Evolutionary conservation across 2,113 vertebrate genomes (phyloP).

Genomic region (Phaethon lepturus): DNA sequence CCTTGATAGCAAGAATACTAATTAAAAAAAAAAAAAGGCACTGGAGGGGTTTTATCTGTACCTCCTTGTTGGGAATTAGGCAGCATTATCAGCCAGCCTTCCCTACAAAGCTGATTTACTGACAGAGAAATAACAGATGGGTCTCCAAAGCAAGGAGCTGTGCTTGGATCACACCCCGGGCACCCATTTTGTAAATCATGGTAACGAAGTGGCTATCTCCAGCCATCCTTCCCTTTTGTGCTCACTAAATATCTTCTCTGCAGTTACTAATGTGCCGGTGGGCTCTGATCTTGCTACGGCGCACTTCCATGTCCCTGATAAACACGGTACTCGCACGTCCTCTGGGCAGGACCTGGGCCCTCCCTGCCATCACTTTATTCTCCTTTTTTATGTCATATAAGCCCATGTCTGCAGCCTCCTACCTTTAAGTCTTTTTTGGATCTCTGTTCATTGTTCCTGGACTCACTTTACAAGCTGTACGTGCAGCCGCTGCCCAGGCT

Average conservation of each 20-base stretch:
- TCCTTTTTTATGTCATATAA: rapidly evolving
- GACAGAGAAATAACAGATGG: background rate
- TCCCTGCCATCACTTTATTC: rapidly evolving
- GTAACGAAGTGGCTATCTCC: rapidly evolving
- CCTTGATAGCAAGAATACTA: background rate
- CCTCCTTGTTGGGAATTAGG: background rate
- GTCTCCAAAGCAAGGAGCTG: background rate
- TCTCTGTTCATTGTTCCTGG: background rate
- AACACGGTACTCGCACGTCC: rapidly evolving
- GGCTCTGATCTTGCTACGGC: rapidly evolving
- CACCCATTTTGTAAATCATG: background rate
- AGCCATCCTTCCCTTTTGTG: background rate
- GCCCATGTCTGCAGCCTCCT: background rate
- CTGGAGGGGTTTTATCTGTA: background rate
- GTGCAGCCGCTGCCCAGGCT: background rate
- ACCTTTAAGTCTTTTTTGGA: background rate
- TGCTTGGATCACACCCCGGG: background rate
- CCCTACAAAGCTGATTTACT: background rate
- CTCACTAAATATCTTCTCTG: background rate
- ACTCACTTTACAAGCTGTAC: background rate
- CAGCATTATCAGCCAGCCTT: background rate
- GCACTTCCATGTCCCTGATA: rapidly evolving
- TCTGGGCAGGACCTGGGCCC: background rate
- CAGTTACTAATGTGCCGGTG: background rate
- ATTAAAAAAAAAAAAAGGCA: background rate